Evolutionary conservation across 2,797 vertebrate genomes (phyloP), one percentile per base, ranked within the genome.

Genomic region (Anas bahamensis): DNA sequence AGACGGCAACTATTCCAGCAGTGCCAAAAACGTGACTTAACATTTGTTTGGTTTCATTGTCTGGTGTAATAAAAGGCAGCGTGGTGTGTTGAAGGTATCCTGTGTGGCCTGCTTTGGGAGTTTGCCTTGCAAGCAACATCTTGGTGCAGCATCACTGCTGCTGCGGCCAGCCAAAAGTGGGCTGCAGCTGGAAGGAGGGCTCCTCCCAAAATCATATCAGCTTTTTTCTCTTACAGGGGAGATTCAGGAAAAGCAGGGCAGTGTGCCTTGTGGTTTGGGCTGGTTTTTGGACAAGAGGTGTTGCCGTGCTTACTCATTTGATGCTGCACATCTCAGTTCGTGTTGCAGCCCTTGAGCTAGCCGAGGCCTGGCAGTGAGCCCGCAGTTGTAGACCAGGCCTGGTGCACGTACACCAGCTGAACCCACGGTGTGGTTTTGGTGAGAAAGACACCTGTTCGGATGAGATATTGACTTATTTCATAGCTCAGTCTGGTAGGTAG

Each of bases 251-350:
- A 56, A 8, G 14, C 23, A 50, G 14, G 2, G 24, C 1, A 9
- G 15, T 71, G 4, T 11, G 24, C 63, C 18, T 69, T 35, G 11
- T 56, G 31, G 31, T 63, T 91, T 83, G 5, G 37, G 11, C 5
- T 90, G 37, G 35, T 17, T 74, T 89, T 61, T 78, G 37, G 28
- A 28, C 0, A 4, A 50, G 24, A 53, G 11, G 9, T 60, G 7
- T 24, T 50, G 26, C 14, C 2, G 0, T 7, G 13, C 50, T 61
- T 48, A 9, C 5, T 17, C 33, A n/a, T 42, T 63, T 21, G 28
- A 1, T 53, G 39, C 28, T n/a, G 0, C 23, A 8, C 21, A 5
- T 65, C 31, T 74, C 41, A 50, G 0, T 21, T 46, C 16, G 0
- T 0, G 0, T 42, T 26, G 44, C 28, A 11, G 68, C 11, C 12